A percentile compares a stretch with the other conserved stretches of the same genome.
Evolutionary conservation across 1,140 invertebrate genomes (phyloP).

Genomic region (Metaphire vulgaris): DNA sequence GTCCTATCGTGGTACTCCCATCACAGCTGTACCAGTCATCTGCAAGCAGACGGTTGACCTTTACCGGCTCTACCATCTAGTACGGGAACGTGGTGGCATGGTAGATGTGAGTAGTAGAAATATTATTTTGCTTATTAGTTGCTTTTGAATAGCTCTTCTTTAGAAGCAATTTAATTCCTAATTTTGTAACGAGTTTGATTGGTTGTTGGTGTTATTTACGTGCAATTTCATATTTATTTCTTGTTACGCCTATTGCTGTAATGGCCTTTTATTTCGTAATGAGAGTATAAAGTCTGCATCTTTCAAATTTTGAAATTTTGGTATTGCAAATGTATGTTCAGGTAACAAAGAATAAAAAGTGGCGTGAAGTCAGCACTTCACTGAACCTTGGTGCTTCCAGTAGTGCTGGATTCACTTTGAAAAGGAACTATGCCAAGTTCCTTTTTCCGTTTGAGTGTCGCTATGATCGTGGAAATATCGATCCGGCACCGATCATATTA

Average conservation of each 20-base stretch:
- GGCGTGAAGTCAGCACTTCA: constrained; percentile 92
- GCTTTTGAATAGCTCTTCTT: too few species aligned
- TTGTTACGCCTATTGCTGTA: too few species aligned
- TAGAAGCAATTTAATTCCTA: too few species aligned
- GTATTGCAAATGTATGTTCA: too few species aligned
- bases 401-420: constrained; percentile 88
- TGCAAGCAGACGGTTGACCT: constrained; percentile 96
- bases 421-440: constrained; percentile 97
- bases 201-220: too few species aligned
- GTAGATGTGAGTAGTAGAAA: constrained; percentile 73
- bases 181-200: too few species aligned
- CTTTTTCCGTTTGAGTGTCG: constrained; percentile 90
- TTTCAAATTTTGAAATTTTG: too few species aligned
- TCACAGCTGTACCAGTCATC: constrained; percentile 87
- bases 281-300: too few species aligned
- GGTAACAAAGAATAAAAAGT: constrained; percentile 96
- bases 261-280: too few species aligned
- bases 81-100: constrained; percentile 93
- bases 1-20: constrained; percentile 69
- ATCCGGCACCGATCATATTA: constrained; percentile 88
- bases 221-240: too few species aligned
- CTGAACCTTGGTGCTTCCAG: constrained; percentile 90
- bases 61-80: constrained; percentile 86
- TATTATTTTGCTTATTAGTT: too few species aligned
- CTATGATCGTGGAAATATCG: constrained; percentile 89